Evolutionary conservation across 2,113 vertebrate genomes (phyloP), one percentile per base, ranked within the genome.

Genomic region (Rhodinocichla rosea): DNA sequence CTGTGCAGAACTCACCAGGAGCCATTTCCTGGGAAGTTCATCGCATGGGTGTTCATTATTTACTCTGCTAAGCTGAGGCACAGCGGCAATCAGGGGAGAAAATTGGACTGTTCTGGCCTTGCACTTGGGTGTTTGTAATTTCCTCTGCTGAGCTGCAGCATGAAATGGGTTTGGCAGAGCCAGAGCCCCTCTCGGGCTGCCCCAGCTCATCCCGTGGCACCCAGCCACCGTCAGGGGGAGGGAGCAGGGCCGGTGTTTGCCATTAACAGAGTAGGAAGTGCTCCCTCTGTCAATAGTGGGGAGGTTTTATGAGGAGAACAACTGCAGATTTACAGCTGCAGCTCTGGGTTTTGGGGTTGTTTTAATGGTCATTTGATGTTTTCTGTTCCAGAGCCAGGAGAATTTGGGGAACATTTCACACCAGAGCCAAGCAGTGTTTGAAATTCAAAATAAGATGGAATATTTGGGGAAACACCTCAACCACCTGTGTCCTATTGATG

Each of bases 61-160:
- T 90, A 90, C 88, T 92, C 68, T 70, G 94, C 77, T 86, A 70
- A 79, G 88, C 86, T 70, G 24, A 63, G 95, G 91, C 92, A 59
- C 86, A 7, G 86, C 35, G 63, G 91, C 83, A 89, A 84, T 95
- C 91, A 91, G 89, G 5, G 49, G 77, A 92, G 89, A 84, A 95
- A 94, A 96, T 80, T 82, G 89, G 69, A 32, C 73, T 60, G 73
- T 55, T 89, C 53, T 9, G 69, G 73, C 57, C 69, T 59, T 24
- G 81, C 76, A 63, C 13, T 82, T 45, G 3, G 4, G 63, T 11
- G 52, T 89, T 79, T 78, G 89, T 44, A 7, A 89, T 96, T 95
- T 91, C 81, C 83, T 83, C 39, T 6, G 1, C 40, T 1, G 37
- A 69, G 49, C 11, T 68, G 83, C 86, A 42, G 92, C 65, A 26